Base-by-base conservation (phyloP, 2,888 invertebrate species). In the Drosophila aldrichi region DNA sequence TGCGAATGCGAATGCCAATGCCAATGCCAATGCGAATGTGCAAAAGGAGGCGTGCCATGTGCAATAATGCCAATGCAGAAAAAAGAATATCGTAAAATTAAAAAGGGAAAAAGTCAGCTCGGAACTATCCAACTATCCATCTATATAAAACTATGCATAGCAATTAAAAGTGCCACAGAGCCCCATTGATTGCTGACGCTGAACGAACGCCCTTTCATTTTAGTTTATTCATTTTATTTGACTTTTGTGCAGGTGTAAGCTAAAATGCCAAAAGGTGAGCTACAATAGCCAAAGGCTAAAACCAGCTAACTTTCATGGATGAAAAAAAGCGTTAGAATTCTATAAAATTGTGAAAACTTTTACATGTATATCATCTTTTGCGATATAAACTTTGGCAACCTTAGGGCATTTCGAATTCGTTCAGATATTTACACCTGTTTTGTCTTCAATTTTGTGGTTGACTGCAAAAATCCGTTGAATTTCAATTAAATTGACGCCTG, bases 151-250 rank as follows among this genome's bases (percentile, higher is more conserved):
- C 79, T 81, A 79, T 77, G 73, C 84, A 75, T 81, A 77, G 84
- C 84, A 88, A 86, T 86, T 86, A 86, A 88, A 87, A 82, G 22
- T 69, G 82, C 74, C 82, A 80, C 72, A 72, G 74, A 48, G 56
- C 43, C 58, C 70, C 86, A 82, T 74, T 85, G 86, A 88, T 82
- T 85, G 81, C 79, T 76, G 72, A 60, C 54, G 66, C 52, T 48
- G 48, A 58, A 48, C 48, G 51, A 58, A 48, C 48, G 54, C 52
- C 14, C 34, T 62, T 75, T 64, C 71, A 55, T 38, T 58, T 51
- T 41, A 44, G 49, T 52, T 61, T 51, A 40, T 54, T 38, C 48
- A 46, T 43, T 61, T 65, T 62, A 62, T 48, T 32, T 18, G 43
- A 34, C 25, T 56, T 22, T 34, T n/a, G 22, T n/a, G 34, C 44